Conservation (phyloP, 1,140 invertebrate genomes). For the Anastrepha ludens region DNA sequence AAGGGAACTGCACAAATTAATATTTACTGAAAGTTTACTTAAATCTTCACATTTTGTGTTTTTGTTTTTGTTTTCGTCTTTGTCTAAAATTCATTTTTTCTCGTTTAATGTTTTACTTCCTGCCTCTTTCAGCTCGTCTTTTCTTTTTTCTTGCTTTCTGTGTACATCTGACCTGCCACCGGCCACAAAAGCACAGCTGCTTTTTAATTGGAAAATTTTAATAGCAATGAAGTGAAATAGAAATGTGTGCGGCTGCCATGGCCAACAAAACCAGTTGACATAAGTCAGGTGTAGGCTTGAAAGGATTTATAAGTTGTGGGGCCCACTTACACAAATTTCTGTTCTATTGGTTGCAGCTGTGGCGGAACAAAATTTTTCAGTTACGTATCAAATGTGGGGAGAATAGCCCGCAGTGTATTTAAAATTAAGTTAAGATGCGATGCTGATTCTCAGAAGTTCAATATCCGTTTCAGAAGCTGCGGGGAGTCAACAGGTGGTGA, state of each 20-base stretch:
- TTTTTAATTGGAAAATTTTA: conserved; percentile 29
- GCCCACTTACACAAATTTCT: not conserved
- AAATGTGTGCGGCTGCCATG: not conserved
- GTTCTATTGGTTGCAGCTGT: not conserved
- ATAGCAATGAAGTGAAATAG: not conserved
- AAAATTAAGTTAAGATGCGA: not conserved
- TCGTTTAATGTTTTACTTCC: too few relatives aligned
- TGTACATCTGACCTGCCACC: not conserved
- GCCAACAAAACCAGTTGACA: not conserved
- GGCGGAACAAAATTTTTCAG: not conserved
- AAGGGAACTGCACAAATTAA: too few relatives aligned
- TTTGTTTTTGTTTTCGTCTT: too few relatives aligned
- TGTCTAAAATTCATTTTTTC: too few relatives aligned
- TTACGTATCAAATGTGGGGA: not conserved
- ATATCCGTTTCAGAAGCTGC: not conserved
- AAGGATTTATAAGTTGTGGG: not conserved
- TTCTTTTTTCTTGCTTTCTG: not conserved
- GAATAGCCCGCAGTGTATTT: not conserved
- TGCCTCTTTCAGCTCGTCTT: too few relatives aligned
- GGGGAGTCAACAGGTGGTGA: not conserved
- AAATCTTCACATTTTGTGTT: not conserved
- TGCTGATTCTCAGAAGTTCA: conserved; percentile 6
- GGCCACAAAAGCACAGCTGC: conserved; percentile 15
- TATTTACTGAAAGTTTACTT: not conserved
- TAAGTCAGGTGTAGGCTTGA: not conserved